Percentiles rank a stretch among this genome's conserved stretches.
Conservation (phyloP, 30 jellyfish, hydroid and myxozoan species). For the Turritopsis rubra region DNA sequence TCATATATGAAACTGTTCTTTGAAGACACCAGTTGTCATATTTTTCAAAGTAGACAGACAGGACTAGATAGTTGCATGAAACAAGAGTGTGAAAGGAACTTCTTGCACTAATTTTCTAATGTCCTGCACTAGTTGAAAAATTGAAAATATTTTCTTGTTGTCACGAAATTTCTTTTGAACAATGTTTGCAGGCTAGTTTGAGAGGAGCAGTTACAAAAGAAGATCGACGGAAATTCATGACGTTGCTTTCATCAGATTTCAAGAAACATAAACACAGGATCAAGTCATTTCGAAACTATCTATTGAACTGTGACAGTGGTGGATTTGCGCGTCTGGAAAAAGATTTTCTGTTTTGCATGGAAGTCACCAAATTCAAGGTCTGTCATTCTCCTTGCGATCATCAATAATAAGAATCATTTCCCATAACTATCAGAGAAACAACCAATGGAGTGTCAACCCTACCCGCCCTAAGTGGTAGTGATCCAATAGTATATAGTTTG, state of each 20-base stretch:
- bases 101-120: background rate
- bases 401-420: background rate
- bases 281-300: slow-evolving; percentile 42
- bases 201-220: slow-evolving; percentile 45
- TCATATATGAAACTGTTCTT: too few species aligned
- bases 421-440: background rate
- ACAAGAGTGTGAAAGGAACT: too few species aligned
- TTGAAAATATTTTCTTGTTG: too few species aligned
- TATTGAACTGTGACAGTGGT: slow-evolving; percentile 48
- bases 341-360: slow-evolving; percentile 58
- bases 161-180: background rate
- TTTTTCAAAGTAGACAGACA: too few species aligned
- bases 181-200: slow-evolving; percentile 37
- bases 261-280: slow-evolving; percentile 7
- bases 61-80: too few species aligned
- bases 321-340: slow-evolving; percentile 71
- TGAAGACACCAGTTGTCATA: too few species aligned
- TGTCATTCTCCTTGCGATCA: background rate
- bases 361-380: slow-evolving; percentile 81
- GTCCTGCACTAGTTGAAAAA: too few species aligned
- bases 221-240: slow-evolving; percentile 46
- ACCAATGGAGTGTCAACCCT: background rate
- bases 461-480: background rate
- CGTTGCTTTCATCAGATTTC: slow-evolving; percentile 36
- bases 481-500: background rate